Percentiles rank a stretch among this genome's conserved stretches.
Conservation (phyloP, 2,888 invertebrate species). For the Melikaiella ostensackeni region DNA sequence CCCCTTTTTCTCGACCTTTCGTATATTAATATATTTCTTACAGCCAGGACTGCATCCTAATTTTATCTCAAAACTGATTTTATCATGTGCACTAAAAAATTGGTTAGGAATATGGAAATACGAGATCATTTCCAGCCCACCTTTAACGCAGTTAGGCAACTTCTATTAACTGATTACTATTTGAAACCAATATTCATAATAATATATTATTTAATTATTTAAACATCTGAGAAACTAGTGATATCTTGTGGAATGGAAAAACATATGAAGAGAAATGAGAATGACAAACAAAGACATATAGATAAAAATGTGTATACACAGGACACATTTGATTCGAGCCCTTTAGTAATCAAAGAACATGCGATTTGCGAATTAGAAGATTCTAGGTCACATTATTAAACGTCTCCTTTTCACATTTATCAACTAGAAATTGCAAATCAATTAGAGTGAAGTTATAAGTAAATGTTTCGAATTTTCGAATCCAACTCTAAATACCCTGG, state of each 20-base stretch:
- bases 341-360: constrained; percentile 30
- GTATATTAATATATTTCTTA: constrained; percentile 42
- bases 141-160: too few relatives aligned
- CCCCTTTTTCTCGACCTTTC: constrained; percentile 35
- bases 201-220: too few relatives aligned
- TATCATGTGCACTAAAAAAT: constrained; percentile 12
- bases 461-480: too few relatives aligned
- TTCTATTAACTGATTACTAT: too few relatives aligned
- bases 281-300: constrained; percentile 4
- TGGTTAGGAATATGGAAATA: not conserved
- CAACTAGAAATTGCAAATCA: constrained; percentile 2
- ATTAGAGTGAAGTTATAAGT: not conserved
- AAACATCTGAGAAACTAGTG: too few relatives aligned
- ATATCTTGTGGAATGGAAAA: too few relatives aligned
- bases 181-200: too few relatives aligned
- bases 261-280: not conserved
- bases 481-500: too few relatives aligned
- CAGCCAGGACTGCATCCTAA: constrained; percentile 41
- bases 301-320: constrained; percentile 29
- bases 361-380: constrained; percentile 45
- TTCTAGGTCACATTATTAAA: constrained; percentile 9
- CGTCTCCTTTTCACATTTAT: not conserved
- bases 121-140: too few relatives aligned
- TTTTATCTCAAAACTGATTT: constrained; percentile 19
- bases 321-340: constrained; percentile 35